Percentiles rank a stretch among this genome's conserved stretches.
These are phyloP conservation scores for Drosophila mimetica DNA, from an alignment of 2,888 invertebrate genomes.

Conservation along the genomic window DNA sequence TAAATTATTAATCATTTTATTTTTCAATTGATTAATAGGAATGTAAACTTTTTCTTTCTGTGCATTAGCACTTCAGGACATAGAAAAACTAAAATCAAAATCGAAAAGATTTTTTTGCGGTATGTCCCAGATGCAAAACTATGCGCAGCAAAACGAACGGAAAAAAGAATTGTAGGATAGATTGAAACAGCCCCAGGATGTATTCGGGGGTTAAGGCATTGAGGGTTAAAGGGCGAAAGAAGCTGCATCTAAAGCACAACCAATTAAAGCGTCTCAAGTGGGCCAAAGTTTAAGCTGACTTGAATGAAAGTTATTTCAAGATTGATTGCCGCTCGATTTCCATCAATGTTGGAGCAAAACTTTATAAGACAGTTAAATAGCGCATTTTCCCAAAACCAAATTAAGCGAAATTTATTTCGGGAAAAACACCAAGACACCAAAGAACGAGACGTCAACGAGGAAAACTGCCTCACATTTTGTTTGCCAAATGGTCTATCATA, in stretches of 20 bases:
- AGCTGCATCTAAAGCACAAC: constrained; percentile 1
- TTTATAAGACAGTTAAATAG: not conserved
- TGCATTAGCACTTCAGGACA: not conserved
- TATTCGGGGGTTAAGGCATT: not conserved
- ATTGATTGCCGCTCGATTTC: constrained; percentile 2
- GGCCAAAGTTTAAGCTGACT: constrained; percentile 23
- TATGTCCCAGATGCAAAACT: constrained; percentile 27
- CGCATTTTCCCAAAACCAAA: not conserved
- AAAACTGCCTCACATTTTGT: constrained; percentile 4
- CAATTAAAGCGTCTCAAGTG: constrained; percentile 38
- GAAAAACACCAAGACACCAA: not conserved
- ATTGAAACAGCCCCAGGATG: constrained; percentile 40
- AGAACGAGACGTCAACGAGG: constrained; percentile 5
- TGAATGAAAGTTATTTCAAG: constrained; percentile 2
- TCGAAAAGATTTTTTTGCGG: constrained; percentile 43
- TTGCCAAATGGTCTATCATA: constrained; percentile 58
- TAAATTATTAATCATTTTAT: no score
- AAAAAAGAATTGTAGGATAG: constrained; percentile 40
- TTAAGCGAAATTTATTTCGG: not conserved
- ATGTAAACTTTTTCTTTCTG: not conserved
- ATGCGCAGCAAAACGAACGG: constrained; percentile 19
- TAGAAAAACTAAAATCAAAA: constrained; percentile 21
- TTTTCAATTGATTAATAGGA: no score
- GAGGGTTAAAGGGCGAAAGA: not conserved
- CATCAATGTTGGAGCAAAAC: not conserved